Evolutionary conservation across 2,797 vertebrate genomes (phyloP).

Genomic region (Danio tinwini): DNA sequence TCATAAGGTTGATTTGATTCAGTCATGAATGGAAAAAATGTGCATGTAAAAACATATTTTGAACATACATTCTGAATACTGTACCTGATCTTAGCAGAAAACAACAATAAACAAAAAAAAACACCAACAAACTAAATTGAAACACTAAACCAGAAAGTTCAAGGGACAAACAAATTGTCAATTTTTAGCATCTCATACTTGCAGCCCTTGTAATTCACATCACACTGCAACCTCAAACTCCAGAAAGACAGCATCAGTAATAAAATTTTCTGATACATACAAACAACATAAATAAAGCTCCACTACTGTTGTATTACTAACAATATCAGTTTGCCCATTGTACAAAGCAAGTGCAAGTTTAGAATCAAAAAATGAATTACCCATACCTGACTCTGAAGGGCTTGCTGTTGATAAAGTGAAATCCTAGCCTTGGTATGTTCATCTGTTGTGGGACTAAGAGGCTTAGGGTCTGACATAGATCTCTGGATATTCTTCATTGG

Average conservation of each 20-base stretch:
- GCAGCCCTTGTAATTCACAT: neutral
- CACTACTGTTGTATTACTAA: neutral
- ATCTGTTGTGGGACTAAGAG: slow-evolving; percentile 95
- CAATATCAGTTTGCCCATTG: neutral
- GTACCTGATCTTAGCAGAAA: neutral
- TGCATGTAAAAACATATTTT: slow-evolving; percentile 12
- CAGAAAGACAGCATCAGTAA: neutral
- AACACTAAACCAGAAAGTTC: neutral
- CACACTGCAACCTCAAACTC: neutral
- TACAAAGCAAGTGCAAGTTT: neutral
- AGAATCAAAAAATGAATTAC: slow-evolving; percentile 2
- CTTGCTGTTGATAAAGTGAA: slow-evolving; percentile 92
- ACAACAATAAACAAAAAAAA: neutral
- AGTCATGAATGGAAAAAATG: neutral
- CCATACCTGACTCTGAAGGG: slow-evolving; percentile 94
- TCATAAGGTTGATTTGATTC: neutral
- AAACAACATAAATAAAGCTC: neutral
- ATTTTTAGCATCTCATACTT: slow-evolving; percentile 13
- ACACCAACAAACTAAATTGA: neutral
- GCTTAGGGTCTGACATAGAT: slow-evolving; percentile 97
- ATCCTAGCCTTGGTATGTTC: slow-evolving; percentile 93
- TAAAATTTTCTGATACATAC: neutral
- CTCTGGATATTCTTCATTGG: slow-evolving; percentile 97
- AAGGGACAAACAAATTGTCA: neutral
- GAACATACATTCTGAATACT: neutral